These are phyloP conservation scores for Pissodes strobi DNA, from an alignment of 1,140 invertebrate genomes.

Conservation along the genomic window DNA sequence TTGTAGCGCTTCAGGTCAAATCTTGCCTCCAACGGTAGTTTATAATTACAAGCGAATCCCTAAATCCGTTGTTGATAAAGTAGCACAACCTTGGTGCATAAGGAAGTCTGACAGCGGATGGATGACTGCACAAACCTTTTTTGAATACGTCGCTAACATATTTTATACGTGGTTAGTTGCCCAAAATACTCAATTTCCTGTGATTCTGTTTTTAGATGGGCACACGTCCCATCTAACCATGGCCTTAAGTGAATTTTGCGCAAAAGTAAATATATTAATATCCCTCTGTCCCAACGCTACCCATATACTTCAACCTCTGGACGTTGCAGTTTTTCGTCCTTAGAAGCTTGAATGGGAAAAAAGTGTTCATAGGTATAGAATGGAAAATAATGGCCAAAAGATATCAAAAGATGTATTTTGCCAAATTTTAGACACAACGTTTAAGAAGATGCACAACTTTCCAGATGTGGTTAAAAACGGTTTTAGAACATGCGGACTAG, in stretches of 20 bases:
- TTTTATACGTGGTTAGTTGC: constrained; percentile 45
- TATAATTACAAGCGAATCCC: constrained; percentile 17
- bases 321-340: constrained; percentile 52
- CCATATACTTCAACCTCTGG: constrained; percentile 56
- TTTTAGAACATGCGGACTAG: no score
- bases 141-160: constrained; percentile 55
- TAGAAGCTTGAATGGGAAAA: constrained; percentile 34
- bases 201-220: no score
- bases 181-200: constrained; percentile 44
- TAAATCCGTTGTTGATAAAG: constrained; percentile 1
- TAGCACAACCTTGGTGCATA: constrained; percentile 36
- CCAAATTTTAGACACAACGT: no score
- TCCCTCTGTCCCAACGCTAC: constrained; percentile 54
- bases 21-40: constrained; percentile 25
- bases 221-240: constrained; percentile 53
- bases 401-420: no score
- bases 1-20: constrained; percentile 10
- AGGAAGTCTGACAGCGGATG: constrained; percentile 54
- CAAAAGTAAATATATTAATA: constrained; percentile 53
- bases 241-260: constrained; percentile 52
- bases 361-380: constrained; percentile 29
- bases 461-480: no score
- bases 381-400: background rate
- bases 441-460: no score
- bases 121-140: constrained; percentile 56